These are phyloP conservation scores for Salpingus planirostris DNA, from an alignment of 2,888 invertebrate species.

Conservation along the genomic window DNA sequence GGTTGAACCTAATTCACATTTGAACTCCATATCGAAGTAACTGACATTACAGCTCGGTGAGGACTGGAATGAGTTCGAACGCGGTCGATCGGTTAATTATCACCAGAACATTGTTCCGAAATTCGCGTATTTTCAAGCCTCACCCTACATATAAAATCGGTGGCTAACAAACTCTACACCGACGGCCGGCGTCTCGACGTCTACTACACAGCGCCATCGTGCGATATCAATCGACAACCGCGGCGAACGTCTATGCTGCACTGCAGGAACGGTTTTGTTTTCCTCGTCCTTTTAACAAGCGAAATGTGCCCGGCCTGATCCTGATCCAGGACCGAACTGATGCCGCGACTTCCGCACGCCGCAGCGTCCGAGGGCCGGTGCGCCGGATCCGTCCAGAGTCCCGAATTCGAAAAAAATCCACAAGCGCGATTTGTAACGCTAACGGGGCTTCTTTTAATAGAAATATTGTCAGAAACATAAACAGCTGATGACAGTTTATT, in stretches of 20 bases:
- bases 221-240: conserved; percentile 12
- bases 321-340: no score
- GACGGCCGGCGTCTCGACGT: conserved; percentile 29
- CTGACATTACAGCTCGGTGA: conserved; percentile 31
- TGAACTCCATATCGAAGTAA: conserved; percentile 30
- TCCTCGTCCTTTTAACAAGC: conserved; percentile 3
- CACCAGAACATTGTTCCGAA: conserved; percentile 14
- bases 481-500: no score
- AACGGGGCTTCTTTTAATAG: no score
- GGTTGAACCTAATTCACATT: conserved; percentile 24
- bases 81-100: conserved; percentile 24
- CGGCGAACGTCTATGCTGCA: conserved; percentile 10
- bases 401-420: no score
- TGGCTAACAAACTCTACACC: conserved; percentile 27
- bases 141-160: conserved; percentile 32
- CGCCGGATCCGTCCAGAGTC: no score
- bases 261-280: conserved; percentile 13
- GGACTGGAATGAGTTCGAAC: conserved; percentile 18
- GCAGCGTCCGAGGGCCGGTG: no score
- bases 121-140: conserved; percentile 25
- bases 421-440: no score
- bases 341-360: no score
- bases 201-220: conserved; percentile 29
- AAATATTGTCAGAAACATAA: no score
- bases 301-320: no score